A percentile compares a stretch with the other conserved stretches of the same genome.
Conservation (phyloP, 2,797 vertebrate genomes). For the Siniperca undulata region DNA sequence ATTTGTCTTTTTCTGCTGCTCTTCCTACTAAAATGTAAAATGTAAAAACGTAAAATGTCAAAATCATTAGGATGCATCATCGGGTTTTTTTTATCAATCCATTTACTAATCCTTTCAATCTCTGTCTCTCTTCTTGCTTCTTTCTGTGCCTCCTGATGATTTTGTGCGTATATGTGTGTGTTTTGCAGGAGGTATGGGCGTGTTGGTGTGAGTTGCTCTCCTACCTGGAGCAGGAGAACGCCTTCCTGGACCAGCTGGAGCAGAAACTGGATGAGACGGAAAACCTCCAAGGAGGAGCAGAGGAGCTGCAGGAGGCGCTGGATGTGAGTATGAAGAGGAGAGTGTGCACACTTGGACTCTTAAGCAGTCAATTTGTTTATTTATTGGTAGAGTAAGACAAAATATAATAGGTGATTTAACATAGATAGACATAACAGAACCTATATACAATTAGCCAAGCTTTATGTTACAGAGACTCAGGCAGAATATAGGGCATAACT, state of each 20-base stretch:
- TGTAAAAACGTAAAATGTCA: neutral
- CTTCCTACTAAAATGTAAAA: neutral
- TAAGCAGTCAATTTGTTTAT: neutral
- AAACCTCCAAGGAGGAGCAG: slow-evolving; percentile 88
- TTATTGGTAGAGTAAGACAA: neutral
- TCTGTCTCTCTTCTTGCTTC: no score
- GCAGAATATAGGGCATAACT: no score
- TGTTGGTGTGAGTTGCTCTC: slow-evolving; percentile 95
- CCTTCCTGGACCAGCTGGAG: slow-evolving; percentile 94
- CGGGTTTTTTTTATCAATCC: neutral
- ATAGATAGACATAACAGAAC: neutral
- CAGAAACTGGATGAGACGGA: slow-evolving; percentile 92
- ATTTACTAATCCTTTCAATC: neutral
- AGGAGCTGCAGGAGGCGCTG: slow-evolving; percentile 91
- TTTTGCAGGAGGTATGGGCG: slow-evolving; percentile 94
- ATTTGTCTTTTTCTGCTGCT: neutral
- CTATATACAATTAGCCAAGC: neutral
- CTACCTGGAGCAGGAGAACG: slow-evolving; percentile 94
- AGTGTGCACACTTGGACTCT: neutral
- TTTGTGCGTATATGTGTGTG: slow-evolving; percentile 14
- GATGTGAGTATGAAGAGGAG: slow-evolving; percentile 86
- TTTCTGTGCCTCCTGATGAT: neutral
- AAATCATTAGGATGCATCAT: neutral
- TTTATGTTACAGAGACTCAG: neutral
- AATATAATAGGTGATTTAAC: neutral